These are phyloP conservation scores for Scaptomyza hsui DNA, from an alignment of 1,140 invertebrate species.

Conservation along the genomic window DNA sequence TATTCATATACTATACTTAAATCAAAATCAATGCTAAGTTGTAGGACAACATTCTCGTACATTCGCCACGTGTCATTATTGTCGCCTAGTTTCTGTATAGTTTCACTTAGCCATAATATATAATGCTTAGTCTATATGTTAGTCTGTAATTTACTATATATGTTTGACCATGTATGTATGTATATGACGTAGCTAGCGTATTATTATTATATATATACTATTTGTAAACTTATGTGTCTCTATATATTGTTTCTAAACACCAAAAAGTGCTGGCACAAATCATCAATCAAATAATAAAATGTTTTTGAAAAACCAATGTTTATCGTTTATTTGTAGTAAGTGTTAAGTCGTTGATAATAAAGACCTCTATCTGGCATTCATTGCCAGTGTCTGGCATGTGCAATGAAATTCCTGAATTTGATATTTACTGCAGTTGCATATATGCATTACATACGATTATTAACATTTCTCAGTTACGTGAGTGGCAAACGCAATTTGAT, in stretches of 20 bases:
- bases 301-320: conserved; percentile 63
- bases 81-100: conserved; percentile 52
- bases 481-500: conserved; percentile 40
- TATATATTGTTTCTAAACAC: conserved; percentile 73
- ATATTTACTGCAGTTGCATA: conserved; percentile 54
- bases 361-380: conserved; percentile 52
- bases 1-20: conserved; percentile 17
- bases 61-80: conserved; percentile 47
- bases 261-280: conserved; percentile 80
- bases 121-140: conserved; percentile 29
- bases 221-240: conserved; percentile 61
- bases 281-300: conserved; percentile 69
- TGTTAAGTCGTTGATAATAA: neutral
- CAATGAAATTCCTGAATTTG: conserved; percentile 44
- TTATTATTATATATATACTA: conserved; percentile 5
- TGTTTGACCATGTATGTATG: conserved; percentile 15
- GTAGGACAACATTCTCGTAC: conserved; percentile 40
- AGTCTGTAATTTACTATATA: conserved; percentile 30
- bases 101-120: conserved; percentile 44
- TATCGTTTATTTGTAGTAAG: neutral
- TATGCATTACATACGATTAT: conserved; percentile 57
- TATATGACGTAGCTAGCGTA: conserved; percentile 46
- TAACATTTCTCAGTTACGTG: conserved; percentile 68
- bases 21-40: conserved; percentile 40
- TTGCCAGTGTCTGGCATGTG: conserved; percentile 27